These are phyloP conservation scores for Neodon shergylaensis DNA, from an alignment of 2,113 vertebrate genomes.

Conservation along the genomic window DNA sequence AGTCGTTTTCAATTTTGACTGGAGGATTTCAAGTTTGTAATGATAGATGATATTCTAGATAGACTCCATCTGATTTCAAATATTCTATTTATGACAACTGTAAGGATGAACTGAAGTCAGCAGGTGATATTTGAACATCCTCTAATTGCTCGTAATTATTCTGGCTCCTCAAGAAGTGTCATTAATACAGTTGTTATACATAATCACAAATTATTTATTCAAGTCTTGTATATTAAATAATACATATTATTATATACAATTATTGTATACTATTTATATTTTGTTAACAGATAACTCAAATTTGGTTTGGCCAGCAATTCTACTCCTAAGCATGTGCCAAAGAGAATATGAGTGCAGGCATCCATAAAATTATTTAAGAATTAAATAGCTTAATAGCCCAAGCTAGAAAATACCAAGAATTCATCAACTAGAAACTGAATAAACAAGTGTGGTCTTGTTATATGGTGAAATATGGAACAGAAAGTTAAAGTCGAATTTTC, in stretches of 20 bases:
- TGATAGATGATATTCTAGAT: constrained; percentile 51
- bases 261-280: neutral
- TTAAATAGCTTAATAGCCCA: neutral
- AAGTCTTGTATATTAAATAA: neutral
- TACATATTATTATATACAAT: neutral
- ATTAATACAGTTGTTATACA: neutral
- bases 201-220: neutral
- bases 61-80: constrained; percentile 41
- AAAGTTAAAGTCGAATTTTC: constrained; percentile 6
- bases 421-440: neutral
- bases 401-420: constrained; percentile 5
- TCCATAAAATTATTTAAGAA: constrained; percentile 28
- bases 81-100: neutral
- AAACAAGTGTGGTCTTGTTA: neutral
- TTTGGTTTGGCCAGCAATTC: constrained; percentile 7
- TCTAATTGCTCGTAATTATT: neutral
- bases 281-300: constrained; percentile 29
- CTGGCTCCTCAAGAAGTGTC: neutral
- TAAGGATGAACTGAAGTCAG: constrained; percentile 40
- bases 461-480: neutral
- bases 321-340: neutral
- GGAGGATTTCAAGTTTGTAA: constrained; percentile 59
- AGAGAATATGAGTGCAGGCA: neutral
- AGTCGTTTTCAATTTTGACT: constrained; percentile 70
- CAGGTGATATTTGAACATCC: neutral